These are phyloP conservation scores for Florisuga fusca DNA, from an alignment of 2,797 vertebrate genomes.

Conservation along the genomic window DNA sequence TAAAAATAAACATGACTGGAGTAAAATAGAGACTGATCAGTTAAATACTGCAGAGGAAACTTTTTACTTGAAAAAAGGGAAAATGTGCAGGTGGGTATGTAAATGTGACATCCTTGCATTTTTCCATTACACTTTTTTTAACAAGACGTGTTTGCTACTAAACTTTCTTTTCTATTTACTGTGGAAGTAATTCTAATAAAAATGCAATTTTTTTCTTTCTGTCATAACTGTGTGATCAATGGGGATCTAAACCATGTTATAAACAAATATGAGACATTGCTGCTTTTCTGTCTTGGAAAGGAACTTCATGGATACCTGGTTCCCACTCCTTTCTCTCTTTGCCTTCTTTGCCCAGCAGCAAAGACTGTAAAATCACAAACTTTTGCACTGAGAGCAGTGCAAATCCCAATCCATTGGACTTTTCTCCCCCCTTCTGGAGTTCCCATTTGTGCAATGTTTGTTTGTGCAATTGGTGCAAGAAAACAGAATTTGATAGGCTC, in stretches of 20 bases:
- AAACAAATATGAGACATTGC: not conserved
- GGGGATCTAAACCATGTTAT: not conserved
- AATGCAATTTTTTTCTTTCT: not conserved
- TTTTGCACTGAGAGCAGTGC: not conserved
- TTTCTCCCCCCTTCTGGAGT: not conserved
- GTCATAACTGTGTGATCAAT: not conserved
- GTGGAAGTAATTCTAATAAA: not conserved
- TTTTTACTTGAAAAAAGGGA: not conserved
- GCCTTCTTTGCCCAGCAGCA: not conserved
- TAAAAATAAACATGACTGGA: conserved; percentile 20
- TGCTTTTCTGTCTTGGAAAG: not conserved
- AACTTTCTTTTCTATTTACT: not conserved
- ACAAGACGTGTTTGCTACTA: not conserved
- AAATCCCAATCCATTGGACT: not conserved
- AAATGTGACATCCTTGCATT: not conserved
- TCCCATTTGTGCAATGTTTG: not conserved
- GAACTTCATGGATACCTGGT: not conserved
- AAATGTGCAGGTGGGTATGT: not conserved
- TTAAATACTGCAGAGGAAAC: not conserved
- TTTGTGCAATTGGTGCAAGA: not conserved
- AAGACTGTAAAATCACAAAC: not conserved
- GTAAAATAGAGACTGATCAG: not conserved
- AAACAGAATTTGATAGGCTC: not conserved
- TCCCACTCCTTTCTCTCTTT: not conserved
- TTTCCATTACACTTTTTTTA: not conserved